Evolutionary conservation across 2,888 invertebrate species (phyloP).

Genomic region (Tenthredo amoena): DNA sequence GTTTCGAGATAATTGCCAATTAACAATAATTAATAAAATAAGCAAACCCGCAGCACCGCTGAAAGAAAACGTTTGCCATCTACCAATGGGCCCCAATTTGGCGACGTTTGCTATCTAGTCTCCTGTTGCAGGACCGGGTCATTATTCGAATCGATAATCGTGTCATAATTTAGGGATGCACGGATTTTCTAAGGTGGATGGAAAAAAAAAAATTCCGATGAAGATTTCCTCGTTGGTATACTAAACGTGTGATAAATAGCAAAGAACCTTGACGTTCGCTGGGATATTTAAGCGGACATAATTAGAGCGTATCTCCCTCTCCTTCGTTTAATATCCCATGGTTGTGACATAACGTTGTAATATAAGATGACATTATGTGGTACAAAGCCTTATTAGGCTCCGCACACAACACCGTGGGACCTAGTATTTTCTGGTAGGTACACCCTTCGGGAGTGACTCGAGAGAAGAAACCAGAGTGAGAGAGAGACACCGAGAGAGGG

Average conservation of each 20-base stretch:
- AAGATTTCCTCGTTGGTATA: neutral
- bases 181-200: neutral
- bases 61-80: slow-evolving; percentile 12
- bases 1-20: slow-evolving; percentile 70
- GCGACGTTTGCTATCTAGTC: neutral
- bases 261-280: neutral
- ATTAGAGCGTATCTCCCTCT: neutral
- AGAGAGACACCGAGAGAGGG: slow-evolving; percentile 1
- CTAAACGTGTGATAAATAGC: neutral
- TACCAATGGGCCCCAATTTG: neutral
- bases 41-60: slow-evolving; percentile 42
- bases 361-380: slow-evolving; percentile 8
- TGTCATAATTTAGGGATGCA: neutral
- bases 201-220: neutral
- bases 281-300: neutral
- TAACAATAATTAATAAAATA: slow-evolving; percentile 73
- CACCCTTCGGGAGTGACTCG: neutral
- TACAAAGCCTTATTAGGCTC: slow-evolving; percentile 46
- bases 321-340: neutral
- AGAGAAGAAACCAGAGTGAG: slow-evolving; percentile 35
- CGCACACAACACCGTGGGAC: neutral
- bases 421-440: neutral
- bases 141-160: neutral
- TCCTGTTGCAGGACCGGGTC: neutral
- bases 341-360: slow-evolving; percentile 9